Conservation (phyloP, 2,888 invertebrate species). For the Drosophila setosimentum region DNA sequence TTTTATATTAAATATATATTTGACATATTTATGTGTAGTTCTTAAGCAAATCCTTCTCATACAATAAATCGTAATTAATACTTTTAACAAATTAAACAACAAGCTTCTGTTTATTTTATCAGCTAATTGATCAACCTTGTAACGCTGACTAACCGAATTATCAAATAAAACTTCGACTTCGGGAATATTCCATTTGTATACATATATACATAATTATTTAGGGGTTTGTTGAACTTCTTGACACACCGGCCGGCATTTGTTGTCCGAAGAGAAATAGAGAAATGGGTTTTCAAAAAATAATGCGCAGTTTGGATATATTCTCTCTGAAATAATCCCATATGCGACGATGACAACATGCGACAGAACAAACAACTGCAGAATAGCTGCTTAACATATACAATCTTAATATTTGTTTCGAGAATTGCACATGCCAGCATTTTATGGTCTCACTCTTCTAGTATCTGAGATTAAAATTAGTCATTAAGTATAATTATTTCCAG, state of each 20-base stretch:
- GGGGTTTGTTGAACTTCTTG: constrained; percentile 51
- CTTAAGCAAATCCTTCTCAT: constrained; percentile 27
- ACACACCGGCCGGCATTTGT: constrained; percentile 50
- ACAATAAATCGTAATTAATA: constrained; percentile 40
- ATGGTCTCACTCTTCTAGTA: neutral
- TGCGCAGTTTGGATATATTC: constrained; percentile 47
- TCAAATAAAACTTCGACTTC: constrained; percentile 31
- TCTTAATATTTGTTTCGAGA: neutral
- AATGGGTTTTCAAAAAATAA: constrained; percentile 42
- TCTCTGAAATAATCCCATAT: constrained; percentile 18
- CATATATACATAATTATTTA: neutral
- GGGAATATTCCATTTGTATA: constrained; percentile 12
- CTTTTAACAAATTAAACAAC: constrained; percentile 13
- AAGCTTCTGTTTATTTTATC: constrained; percentile 29
- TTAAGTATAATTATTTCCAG: neutral
- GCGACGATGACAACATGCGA: constrained; percentile 25
- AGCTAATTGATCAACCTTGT: constrained; percentile 38
- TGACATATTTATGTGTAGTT: constrained; percentile 29
- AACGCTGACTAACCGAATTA: constrained; percentile 34
- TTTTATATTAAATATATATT: neutral
- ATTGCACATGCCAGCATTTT: neutral
- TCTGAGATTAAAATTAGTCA: neutral
- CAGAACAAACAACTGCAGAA: neutral
- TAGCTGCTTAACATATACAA: neutral
- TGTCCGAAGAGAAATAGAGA: constrained; percentile 3